These are phyloP conservation scores for Apaloderma vittatum DNA, from an alignment of 2,113 vertebrate genomes.

Conservation along the genomic window DNA sequence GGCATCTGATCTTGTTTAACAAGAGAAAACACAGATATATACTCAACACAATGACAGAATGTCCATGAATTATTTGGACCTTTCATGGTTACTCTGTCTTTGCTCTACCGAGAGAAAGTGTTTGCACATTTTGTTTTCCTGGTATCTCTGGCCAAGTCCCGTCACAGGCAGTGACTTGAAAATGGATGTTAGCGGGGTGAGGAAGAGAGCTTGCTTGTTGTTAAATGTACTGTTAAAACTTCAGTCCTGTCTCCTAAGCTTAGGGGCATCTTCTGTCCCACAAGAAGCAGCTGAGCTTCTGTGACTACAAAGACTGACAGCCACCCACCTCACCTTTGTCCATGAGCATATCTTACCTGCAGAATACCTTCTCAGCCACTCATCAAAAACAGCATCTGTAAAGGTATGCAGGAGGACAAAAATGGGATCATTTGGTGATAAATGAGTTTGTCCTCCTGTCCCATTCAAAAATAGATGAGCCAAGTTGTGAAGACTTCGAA, in stretches of 20 bases:
- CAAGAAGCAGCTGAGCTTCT: not conserved
- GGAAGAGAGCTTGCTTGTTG: not conserved
- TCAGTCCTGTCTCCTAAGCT: not conserved
- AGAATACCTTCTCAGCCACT: slow-evolving; percentile 91
- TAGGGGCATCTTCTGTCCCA: not conserved
- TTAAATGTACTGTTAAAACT: not conserved
- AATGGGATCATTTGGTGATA: slow-evolving; percentile 97
- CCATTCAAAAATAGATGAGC: slow-evolving; percentile 97
- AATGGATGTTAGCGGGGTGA: not conserved
- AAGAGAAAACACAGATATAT: not conserved
- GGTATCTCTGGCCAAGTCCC: not conserved
- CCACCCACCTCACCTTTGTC: not conserved
- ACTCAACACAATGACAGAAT: rapidly evolving
- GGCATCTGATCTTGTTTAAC: not conserved
- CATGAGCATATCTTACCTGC: slow-evolving; percentile 80
- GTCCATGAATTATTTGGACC: not conserved
- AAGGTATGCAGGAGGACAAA: slow-evolving; percentile 96
- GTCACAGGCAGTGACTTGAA: not conserved
- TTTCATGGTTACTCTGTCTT: not conserved
- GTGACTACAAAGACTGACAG: not conserved
- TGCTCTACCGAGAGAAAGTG: not conserved
- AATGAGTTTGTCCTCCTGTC: slow-evolving; percentile 95
- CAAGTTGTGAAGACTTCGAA: slow-evolving; percentile 96
- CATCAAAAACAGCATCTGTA: slow-evolving; percentile 96
- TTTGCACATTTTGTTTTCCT: not conserved